Evolutionary conservation across 2,113 vertebrate species (phyloP).

Genomic region (Gadus chalcogrammus): DNA sequence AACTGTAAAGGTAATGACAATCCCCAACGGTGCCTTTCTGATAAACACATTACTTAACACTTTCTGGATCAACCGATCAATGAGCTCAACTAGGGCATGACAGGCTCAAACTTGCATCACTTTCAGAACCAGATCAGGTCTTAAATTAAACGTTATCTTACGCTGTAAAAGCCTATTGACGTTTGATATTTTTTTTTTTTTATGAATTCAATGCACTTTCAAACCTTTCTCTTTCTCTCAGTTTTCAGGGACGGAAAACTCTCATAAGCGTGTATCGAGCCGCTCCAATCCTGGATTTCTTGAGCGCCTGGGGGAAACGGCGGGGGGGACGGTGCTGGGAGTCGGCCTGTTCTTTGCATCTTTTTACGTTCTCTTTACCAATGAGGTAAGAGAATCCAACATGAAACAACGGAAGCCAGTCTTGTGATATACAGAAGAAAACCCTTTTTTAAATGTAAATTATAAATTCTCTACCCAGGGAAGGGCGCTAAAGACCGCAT

Average conservation of each 20-base stretch:
- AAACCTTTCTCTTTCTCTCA: conserved; percentile 38
- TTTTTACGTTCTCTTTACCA: conserved; percentile 91
- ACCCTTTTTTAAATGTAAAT: neutral
- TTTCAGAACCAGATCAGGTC: too few species aligned
- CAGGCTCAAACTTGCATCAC: too few species aligned
- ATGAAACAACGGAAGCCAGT: neutral
- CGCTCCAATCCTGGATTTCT: conserved; percentile 84
- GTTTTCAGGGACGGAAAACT: conserved; percentile 50
- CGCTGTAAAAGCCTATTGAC: too few species aligned
- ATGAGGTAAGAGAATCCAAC: conserved; percentile 79
- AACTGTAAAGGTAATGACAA: too few species aligned
- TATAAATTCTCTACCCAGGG: conserved; percentile 70
- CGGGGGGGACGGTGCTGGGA: conserved; percentile 83
- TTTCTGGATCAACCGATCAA: too few species aligned
- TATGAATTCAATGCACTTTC: neutral
- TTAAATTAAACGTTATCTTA: too few species aligned
- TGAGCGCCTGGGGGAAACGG: conserved; percentile 86
- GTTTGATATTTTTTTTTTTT: too few species aligned
- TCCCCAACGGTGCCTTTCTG: too few species aligned
- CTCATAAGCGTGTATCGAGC: conserved; percentile 73
- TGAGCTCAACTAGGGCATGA: too few species aligned
- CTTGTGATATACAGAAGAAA: neutral
- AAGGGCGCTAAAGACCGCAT: conserved; percentile 79
- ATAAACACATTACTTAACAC: too few species aligned
- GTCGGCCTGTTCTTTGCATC: conserved; percentile 81